Conservation (phyloP, 2,113 vertebrate genomes). For the Cacatua alba region DNA sequence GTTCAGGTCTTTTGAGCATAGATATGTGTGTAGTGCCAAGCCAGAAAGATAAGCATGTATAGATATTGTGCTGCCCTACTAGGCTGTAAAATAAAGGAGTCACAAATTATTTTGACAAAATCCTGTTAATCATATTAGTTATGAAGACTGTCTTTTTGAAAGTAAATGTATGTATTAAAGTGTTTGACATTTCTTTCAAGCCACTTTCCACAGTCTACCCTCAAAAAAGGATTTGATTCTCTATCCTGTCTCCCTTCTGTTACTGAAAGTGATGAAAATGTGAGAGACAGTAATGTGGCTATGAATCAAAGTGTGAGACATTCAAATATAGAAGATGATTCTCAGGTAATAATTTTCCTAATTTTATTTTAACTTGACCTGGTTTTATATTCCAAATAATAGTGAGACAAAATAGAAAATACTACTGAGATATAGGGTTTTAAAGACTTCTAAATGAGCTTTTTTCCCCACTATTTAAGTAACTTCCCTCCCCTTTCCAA, state of each 20-base stretch:
- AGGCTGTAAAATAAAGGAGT: background rate
- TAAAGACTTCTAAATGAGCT: background rate
- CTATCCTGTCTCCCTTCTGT: constrained; percentile 68
- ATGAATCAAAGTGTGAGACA: background rate
- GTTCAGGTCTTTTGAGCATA: background rate
- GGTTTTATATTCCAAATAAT: background rate
- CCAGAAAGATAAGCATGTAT: background rate
- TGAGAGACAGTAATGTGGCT: constrained; percentile 2
- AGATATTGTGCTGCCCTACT: background rate
- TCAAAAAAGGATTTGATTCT: constrained; percentile 49
- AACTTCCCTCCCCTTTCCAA: background rate
- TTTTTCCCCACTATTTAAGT: background rate
- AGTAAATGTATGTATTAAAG: background rate
- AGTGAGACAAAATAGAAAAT: background rate
- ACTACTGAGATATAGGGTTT: background rate
- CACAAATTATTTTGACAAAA: background rate
- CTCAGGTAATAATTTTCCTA: constrained; percentile 73
- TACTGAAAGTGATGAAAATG: constrained; percentile 78
- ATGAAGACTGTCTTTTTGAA: background rate
- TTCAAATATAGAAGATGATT: constrained; percentile 17
- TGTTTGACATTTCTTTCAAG: constrained; percentile 42
- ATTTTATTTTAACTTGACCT: background rate
- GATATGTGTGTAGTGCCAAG: background rate
- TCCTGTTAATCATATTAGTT: background rate
- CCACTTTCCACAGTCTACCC: constrained; percentile 25